Conservation (phyloP, 2,797 vertebrate species). For the Threskiornis aethiopicus region DNA sequence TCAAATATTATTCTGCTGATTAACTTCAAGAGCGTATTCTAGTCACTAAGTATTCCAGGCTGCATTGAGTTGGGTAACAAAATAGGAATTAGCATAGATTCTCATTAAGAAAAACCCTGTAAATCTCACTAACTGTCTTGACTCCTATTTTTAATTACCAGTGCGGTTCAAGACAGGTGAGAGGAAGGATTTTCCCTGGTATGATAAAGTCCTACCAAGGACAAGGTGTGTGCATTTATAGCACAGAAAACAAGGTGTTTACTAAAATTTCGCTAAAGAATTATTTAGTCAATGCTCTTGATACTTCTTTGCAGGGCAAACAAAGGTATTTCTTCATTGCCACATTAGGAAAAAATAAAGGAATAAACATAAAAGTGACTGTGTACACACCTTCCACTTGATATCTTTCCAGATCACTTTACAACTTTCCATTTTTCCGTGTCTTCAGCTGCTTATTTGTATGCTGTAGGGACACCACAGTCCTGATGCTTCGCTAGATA, state of each 20-base stretch:
- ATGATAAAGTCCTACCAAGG: background rate
- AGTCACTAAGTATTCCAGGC: background rate
- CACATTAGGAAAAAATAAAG: background rate
- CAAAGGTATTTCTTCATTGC: background rate
- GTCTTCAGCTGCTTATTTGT: slow-evolving; percentile 49
- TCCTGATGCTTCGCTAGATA: slow-evolving; percentile 44
- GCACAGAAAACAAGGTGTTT: background rate
- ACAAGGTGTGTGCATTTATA: background rate
- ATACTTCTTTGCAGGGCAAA: background rate
- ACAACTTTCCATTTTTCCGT: slow-evolving; percentile 37
- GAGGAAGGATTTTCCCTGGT: background rate
- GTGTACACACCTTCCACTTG: background rate
- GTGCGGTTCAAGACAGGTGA: background rate
- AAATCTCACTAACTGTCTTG: background rate
- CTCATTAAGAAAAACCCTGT: background rate
- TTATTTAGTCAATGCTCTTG: background rate
- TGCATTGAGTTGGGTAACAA: background rate
- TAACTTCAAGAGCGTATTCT: background rate
- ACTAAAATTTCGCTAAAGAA: background rate
- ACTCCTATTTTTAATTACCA: background rate
- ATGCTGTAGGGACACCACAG: slow-evolving; percentile 23
- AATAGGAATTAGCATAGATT: background rate
- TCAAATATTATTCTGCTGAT: background rate
- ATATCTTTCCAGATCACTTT: slow-evolving; percentile 38
- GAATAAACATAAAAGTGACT: background rate